Base-by-base conservation (phyloP, 2,797 vertebrate genomes). In the Gallinago stenura region DNA sequence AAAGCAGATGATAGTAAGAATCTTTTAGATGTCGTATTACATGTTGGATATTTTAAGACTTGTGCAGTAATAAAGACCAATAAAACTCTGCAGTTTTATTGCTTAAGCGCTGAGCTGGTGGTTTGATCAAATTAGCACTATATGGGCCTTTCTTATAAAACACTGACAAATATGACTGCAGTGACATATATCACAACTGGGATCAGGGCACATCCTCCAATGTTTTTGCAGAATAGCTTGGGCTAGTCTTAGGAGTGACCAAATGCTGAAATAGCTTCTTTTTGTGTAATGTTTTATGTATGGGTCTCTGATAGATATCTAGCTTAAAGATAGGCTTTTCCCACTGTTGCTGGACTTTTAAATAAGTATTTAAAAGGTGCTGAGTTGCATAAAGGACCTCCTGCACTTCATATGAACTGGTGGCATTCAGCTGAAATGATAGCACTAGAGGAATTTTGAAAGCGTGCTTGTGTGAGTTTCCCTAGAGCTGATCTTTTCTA, bases 11-110 rank as follows among this genome's bases (percentile, higher is more conserved):
- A 4, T 79, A 54, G 17, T 30, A 61, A 53, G n/a, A 37, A 18
- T 41, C 61, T 88, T 85, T 83, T 12, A 91, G 61, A 71, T 88
- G 45, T 48, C 35, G 1, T 76, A 76, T 69, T 76, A n/a, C 37
- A 45, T 48, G 53, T 73, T 48, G 73, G 84, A 64, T 85, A 68
- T 91, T 85, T 87, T 92, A 92, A 80, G 82, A 69, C 53, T 43
- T 64, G 26, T 50, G 35, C 61, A 80, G 76, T 35, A 54, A 75
- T 58, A 83, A 72, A 61, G 33, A 19, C 50, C 56, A 76, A 73
- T 83, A 88, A 78, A 95, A 54, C 26, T 64, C 62, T 50, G 18
- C 21, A 57, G 33, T 61, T 88, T 71, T 83, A 86, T 39, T 70
- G 28, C 61, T 57, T 19, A 41, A 73, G 35, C 0, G 0, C 68